Base-by-base conservation (phyloP, 2,888 invertebrate species). In the Abrostola tripartita region DNA sequence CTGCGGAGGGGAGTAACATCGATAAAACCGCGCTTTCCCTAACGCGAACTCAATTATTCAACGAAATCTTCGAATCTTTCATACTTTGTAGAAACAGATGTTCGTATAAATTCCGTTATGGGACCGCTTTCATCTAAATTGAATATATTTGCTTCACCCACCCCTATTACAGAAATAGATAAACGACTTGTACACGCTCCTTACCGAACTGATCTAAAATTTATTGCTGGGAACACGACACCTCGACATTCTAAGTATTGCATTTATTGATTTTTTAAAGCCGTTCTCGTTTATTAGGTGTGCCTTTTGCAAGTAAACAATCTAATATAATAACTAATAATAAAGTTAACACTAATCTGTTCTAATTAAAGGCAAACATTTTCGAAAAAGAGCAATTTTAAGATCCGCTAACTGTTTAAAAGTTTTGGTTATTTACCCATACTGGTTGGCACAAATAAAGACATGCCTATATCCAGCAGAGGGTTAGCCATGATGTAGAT, bases 61-160 rank as follows among this genome's bases (percentile, higher is more conserved):
- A 12, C 12, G 6, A 41, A 54, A 50, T 14, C 12, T 37, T 40
- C 37, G n/a, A 55, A 49, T 49, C 40, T 36, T 8, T 36, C 7
- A 4, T 35, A 55, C 49, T 52, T 7, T 50, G 52, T 11, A n/a
- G 14, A 14, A 58, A 60, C 55, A 47, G 50, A 47, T 60, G 66
- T 64, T 75, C 38, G 71, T 59, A 65, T 59, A 61, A 61, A 63
- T 63, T 67, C 63, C 52, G 10, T 58, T 61, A 41, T 8, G 37
- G 9, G 41, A 10, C 52, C 59, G 55, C 54, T 67, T 62, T 75
- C 61, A 65, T 38, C 56, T 53, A 65, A 72, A 71, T 75, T 65
- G 71, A 72, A 65, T 74, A 60, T 64, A 41, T 72, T 71, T 38
- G 42, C 44, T 54, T 37, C 47, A 51, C 40, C 24, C 38, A 44